Evolutionary conservation across 2,797 vertebrate genomes (phyloP).

Genomic region (Dendrocincla fuliginosa): DNA sequence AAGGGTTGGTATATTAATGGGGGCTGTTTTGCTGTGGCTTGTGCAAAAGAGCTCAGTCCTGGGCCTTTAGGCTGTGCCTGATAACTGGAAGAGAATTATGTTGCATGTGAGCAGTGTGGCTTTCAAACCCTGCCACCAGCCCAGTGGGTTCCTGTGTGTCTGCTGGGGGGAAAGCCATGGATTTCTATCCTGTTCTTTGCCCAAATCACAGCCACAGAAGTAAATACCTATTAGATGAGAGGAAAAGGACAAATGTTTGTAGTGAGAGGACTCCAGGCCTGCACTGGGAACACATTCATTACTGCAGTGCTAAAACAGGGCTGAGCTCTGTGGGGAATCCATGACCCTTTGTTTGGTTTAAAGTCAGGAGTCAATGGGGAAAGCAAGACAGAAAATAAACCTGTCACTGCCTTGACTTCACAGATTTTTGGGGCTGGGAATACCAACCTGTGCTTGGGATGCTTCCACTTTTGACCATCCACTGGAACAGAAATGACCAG

Average conservation of each 20-base stretch:
- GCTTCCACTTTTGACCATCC: not conserved
- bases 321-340: not conserved
- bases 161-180: not conserved
- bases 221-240: not conserved
- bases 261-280: not conserved
- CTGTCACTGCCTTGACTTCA: not conserved
- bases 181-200: not conserved
- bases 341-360: not conserved
- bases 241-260: not conserved
- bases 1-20: not conserved
- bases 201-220: not conserved
- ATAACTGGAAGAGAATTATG: rapidly evolving
- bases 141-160: not conserved
- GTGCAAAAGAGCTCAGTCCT: not conserved
- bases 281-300: rapidly evolving
- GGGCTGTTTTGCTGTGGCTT: not conserved
- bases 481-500: not conserved
- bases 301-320: not conserved
- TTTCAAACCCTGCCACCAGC: not conserved
- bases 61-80: not conserved
- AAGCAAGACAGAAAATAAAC: not conserved
- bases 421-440: not conserved
- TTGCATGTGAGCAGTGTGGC: rapidly evolving
- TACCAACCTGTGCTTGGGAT: not conserved
- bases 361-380: not conserved